Base-by-base conservation (phyloP, 2,888 invertebrate genomes). In the Neocrepidodera transversa region DNA sequence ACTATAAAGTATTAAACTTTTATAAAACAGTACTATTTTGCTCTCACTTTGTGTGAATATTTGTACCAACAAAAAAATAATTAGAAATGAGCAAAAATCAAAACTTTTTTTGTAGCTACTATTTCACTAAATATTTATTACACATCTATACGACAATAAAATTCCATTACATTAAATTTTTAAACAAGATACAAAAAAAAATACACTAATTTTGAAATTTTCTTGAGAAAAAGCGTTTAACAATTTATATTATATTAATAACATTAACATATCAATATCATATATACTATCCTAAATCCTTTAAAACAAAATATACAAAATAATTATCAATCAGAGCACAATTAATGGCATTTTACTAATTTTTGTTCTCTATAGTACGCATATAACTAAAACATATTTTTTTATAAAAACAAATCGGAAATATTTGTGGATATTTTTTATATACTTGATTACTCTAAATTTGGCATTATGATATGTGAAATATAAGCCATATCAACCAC, bases 121-220 rank as follows among this genome's bases (percentile, higher is more conserved):
- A n/a, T n/a, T n/a, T n/a, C n/a, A n/a, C 35, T 16, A 26, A 50
- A 32, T 42, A 32, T 35, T 43, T 36, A 35, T 42, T 52, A 52
- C 43, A 53, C 43, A 53, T 53, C 20, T 35, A 52, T 42, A 42
- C 23, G 35, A 52, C 42, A 52, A 42, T 28, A 40, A 28, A 51
- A 51, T 51, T 51, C 40, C 40, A 51, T 13, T 26, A 17, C 8
- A 28, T 8, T 18, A 30, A 30, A n/a, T 23, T 28, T 16, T 14
- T 45, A 23, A 11, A 11, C 11, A 18, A 11, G 11, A 14, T 20
- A 11, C 8, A 43, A 23, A 11, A 10, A 23, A 23, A 16, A 43
- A n/a, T n/a, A n/a, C n/a, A n/a, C n/a, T n/a, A n/a, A n/a, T n/a
- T n/a, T n/a, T n/a, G n/a, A n/a, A n/a, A n/a, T n/a, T n/a, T n/a